phyloP scores from a whole-genome alignment of 92 coral and sea anemone species.

The Umimayanthus chanpuru region DNA sequence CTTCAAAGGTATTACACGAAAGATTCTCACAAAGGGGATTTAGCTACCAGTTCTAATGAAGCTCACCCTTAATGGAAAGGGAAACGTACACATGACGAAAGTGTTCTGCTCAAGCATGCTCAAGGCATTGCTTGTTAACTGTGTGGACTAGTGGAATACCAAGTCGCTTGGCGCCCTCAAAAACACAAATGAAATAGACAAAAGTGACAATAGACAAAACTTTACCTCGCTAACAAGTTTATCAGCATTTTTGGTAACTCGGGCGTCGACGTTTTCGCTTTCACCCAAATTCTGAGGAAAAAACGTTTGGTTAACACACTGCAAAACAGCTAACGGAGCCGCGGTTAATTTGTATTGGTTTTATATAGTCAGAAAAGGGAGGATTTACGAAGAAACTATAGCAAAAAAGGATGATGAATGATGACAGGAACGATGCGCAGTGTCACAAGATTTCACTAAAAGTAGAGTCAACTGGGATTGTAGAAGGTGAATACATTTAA shows the following conservation, averaged over 20 bases:
- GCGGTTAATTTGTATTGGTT: not conserved
- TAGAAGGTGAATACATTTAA: too few species aligned
- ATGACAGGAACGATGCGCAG: not conserved
- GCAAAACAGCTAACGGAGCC: not conserved
- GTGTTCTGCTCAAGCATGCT: too few species aligned
- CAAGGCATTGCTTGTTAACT: too few species aligned
- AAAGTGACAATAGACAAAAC: not conserved
- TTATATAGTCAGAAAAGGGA: not conserved
- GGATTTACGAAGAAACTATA: not conserved
- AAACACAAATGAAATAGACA: not conserved
- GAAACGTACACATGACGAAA: too few species aligned
- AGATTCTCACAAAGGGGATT: too few species aligned
- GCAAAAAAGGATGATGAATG: not conserved
- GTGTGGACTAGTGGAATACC: too few species aligned
- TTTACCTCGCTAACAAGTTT: constrained; percentile 74
- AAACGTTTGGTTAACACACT: not conserved
- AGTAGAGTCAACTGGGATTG: not conserved
- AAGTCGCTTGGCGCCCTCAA: too few species aligned
- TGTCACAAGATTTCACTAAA: not conserved
- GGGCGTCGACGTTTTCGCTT: constrained; percentile 60
- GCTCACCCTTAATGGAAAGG: too few species aligned
- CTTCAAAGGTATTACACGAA: too few species aligned
- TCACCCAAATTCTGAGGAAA: constrained; percentile 19
- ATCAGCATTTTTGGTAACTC: constrained; percentile 69
- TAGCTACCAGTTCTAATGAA: too few species aligned